Base-by-base conservation (phyloP, 1,140 invertebrate species). In the Procambarus clarkii region DNA sequence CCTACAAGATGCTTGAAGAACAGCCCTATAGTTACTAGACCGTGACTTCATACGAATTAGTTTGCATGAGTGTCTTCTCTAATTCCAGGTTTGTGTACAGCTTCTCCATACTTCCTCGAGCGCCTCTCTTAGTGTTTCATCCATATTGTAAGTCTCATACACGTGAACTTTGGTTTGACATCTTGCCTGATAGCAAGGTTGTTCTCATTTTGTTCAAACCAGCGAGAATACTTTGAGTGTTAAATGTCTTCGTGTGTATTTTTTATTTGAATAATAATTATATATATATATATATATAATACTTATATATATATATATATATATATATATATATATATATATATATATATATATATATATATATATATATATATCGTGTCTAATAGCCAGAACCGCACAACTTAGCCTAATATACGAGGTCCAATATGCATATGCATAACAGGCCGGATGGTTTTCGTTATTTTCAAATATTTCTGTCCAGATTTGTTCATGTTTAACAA, bases 261-360 rank as follows among this genome's bases (percentile, higher is more conserved):
- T n/a, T 54, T 54, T 54, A 11, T 5, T 54, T 5, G 5, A 54
- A 54, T 8, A 54, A 8, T 54, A 54, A 54, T 54, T 54, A 8
- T 54, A 8, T 54, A 54, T 11, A 83, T n/a, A n/a, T n/a, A n/a
- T n/a, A n/a, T n/a, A n/a, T n/a, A n/a, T n/a, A n/a, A n/a, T n/a
- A n/a, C n/a, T n/a, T n/a, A n/a, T n/a, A 83, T 60, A 83, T 60
- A 83, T 83, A 60, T 60, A 83, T 83, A 83, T 83, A 82, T n/a
- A 83, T 83, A 64, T 83, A 83, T 83, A 84, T 64, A 84, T 64
- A 84, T 84, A 84, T 84, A 84, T 84, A 84, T 84, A n/a, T 84
- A 84, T 84, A 64, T 84, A 84, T 84, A 64, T 84, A 84, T 84
- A 64, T 84, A 71, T 71, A 84, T 69, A 84, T 84, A 69, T 64